Evolutionary conservation across 2,113 vertebrate species (phyloP), one percentile per base, ranked within the genome.

Genomic region (Melanocharis versteri): DNA sequence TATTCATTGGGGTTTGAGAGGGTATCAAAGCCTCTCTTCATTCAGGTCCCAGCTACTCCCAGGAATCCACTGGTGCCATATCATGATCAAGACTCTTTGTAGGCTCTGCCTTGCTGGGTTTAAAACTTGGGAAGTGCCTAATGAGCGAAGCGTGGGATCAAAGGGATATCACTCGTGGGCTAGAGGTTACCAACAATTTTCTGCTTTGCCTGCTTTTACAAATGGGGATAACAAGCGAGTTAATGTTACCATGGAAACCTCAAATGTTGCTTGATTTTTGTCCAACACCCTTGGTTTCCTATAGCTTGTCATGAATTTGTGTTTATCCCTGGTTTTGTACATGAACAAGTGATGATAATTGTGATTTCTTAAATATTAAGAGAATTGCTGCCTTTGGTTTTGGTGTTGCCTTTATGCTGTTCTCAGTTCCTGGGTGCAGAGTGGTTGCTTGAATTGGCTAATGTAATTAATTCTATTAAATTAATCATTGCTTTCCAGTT

Each of bases 81-180:
- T 17, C n/a, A 35, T 5, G 24, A 20, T 26, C 39, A 21, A 37
- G 65, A 14, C 6, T 22, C 20, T 42, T 31, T 39, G 23, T 18
- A 64, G 37, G 37, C 40, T 82, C 61, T 37, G 28, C 56, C 40
- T 83, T 44, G n/a, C 22, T 81, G 30, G 11, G 15, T 84, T 53
- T 35, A 33, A 54, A 87, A 70, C 35, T 28, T 62, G 28, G 42
- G 10, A 75, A 35, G 33, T 40, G 60, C 21, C 27, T 47, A 18
- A 50, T 31, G 39, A 87, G 9, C 2, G 0, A 77, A 83, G n/a
- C 23, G 35, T 13, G 28, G 47, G 28, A 64, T 68, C 48, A 28
- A 15, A 71, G 65, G 31, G 8, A 4, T 77, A 9, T 18, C 2
- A 1, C 26, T 84, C 1, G 0, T 0, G 1, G 30, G 39, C 45